Evolutionary conservation across 2,888 invertebrate genomes (phyloP).

Genomic region (Maniola hyperantus): DNA sequence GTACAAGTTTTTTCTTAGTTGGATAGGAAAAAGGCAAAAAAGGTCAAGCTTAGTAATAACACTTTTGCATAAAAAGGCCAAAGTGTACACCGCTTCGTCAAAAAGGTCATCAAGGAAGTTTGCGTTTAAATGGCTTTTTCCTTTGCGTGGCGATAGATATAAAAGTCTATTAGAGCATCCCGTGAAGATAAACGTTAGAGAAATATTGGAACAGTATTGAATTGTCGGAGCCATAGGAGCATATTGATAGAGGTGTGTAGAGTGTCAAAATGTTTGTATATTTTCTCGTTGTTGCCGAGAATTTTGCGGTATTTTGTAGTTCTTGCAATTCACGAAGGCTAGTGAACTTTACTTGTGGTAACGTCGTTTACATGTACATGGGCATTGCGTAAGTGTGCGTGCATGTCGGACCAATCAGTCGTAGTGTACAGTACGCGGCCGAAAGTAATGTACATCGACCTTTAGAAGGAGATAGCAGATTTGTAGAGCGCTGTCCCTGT

Average conservation of each 20-base stretch:
- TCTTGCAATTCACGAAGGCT: too few relatives aligned
- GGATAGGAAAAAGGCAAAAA: too few relatives aligned
- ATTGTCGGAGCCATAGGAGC: not conserved
- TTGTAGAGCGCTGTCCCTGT: too few relatives aligned
- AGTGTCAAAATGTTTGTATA: not conserved
- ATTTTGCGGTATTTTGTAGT: not conserved
- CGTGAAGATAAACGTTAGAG: not conserved
- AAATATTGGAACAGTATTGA: not conserved
- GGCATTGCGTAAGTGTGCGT: too few relatives aligned
- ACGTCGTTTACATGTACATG: too few relatives aligned
- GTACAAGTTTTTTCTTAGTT: too few relatives aligned
- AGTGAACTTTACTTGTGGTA: too few relatives aligned
- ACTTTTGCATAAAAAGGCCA: not conserved
- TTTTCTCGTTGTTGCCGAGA: not conserved
- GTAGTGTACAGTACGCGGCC: too few relatives aligned
- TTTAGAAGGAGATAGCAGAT: too few relatives aligned
- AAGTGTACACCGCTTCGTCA: not conserved
- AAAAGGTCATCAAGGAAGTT: not conserved
- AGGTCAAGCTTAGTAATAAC: too few relatives aligned
- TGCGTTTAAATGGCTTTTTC: conserved; percentile 10
- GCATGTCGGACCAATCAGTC: too few relatives aligned
- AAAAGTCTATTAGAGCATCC: not conserved
- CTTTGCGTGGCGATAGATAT: not conserved
- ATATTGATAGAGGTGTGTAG: not conserved
- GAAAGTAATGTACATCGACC: too few relatives aligned